Conservation (phyloP, 1,140 invertebrate genomes). For the Diplogasteroides magnus region DNA sequence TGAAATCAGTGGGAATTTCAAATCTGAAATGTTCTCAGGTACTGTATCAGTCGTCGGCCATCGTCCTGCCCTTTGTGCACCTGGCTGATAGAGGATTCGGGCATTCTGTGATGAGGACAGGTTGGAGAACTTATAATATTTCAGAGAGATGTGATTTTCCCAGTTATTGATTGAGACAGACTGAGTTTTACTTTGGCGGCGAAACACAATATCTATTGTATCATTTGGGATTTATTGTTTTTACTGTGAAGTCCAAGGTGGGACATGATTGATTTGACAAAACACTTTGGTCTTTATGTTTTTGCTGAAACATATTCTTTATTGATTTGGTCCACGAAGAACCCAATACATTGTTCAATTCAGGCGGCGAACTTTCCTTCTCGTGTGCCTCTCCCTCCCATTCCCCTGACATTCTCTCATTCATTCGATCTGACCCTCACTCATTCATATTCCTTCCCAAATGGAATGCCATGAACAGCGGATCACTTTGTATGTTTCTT, state of each 20-base stretch:
- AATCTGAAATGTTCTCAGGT: constrained; percentile 64
- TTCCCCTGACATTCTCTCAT: constrained; percentile 49
- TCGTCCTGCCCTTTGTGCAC: constrained; percentile 79
- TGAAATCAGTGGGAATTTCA: constrained; percentile 1
- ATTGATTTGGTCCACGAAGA: too few relatives aligned
- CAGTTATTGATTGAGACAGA: too few relatives aligned
- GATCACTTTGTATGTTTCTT: constrained; percentile 42
- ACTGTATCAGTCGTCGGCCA: constrained; percentile 80
- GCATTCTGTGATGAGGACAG: constrained; percentile 69
- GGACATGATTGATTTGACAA: too few relatives aligned
- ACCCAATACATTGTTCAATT: too few relatives aligned
- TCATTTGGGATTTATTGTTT: too few relatives aligned
- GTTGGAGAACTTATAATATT: not conserved
- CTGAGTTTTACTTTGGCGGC: too few relatives aligned
- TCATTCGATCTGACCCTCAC: constrained; percentile 33
- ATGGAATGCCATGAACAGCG: constrained; percentile 50
- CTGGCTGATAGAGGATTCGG: constrained; percentile 76
- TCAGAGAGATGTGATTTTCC: too few relatives aligned
- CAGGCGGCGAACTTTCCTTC: constrained; percentile 76
- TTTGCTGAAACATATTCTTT: too few relatives aligned
- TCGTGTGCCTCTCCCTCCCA: constrained; percentile 38
- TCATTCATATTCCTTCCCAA: constrained; percentile 40
- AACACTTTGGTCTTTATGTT: too few relatives aligned
- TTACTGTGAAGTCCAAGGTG: too few relatives aligned
- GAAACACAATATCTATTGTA: not conserved